Evolutionary conservation across 2,888 invertebrate species (phyloP).

Genomic region (Scrobipalpa atriplicella): DNA sequence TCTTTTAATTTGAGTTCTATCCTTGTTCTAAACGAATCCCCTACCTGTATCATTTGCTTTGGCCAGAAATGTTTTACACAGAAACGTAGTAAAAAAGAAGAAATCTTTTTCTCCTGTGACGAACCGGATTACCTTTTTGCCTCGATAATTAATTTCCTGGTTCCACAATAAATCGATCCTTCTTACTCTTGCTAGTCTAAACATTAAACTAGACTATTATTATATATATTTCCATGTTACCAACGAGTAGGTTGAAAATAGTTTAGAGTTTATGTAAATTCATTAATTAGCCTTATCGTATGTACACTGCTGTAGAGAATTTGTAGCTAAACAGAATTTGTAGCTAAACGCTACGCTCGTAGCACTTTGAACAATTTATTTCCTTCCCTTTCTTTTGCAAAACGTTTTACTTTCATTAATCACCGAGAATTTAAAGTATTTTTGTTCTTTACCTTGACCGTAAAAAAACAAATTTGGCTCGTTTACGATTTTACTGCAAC

Average conservation of each 20-base stretch:
- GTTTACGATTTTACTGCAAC: neutral
- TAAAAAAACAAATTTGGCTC: neutral
- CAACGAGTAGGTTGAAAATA: neutral
- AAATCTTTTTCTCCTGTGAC: slow-evolving; percentile 32
- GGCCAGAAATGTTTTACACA: slow-evolving; percentile 32
- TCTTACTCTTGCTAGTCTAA: neutral
- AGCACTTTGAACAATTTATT: slow-evolving; percentile 23
- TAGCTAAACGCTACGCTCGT: slow-evolving; percentile 38
- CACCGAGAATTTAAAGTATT: neutral
- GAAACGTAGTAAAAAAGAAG: slow-evolving; percentile 31
- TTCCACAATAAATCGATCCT: neutral
- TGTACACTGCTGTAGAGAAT: slow-evolving; percentile 28
- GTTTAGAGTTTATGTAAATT: slow-evolving; percentile 14
- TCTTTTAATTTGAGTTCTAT: slow-evolving; percentile 78
- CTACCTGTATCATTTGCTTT: slow-evolving; percentile 36
- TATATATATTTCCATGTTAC: neutral
- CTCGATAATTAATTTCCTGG: slow-evolving; percentile 13
- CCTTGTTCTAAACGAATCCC: slow-evolving; percentile 71
- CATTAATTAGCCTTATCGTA: slow-evolving; percentile 13
- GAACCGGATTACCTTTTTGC: slow-evolving; percentile 21
- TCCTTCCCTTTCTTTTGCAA: neutral
- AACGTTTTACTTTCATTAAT: slow-evolving; percentile 10
- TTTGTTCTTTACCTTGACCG: slow-evolving; percentile 8
- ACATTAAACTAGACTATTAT: neutral
- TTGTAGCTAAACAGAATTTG: slow-evolving; percentile 34